Percentiles rank a stretch among this genome's conserved stretches.
phyloP scores from a whole-genome alignment of 2,113 vertebrate genomes.

The Psilopsiagon aurifrons region DNA sequence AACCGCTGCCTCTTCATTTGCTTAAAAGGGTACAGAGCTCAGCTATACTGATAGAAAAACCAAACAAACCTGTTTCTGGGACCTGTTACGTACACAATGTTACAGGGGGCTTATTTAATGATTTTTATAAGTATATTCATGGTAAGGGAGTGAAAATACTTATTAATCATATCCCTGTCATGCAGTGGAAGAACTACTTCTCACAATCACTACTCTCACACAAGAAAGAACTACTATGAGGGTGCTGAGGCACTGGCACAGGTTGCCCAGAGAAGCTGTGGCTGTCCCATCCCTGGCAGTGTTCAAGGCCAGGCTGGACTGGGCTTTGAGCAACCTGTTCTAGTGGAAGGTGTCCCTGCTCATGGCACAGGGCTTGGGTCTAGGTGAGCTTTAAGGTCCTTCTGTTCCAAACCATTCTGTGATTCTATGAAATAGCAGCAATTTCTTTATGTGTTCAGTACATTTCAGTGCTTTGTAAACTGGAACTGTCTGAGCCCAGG shows the following conservation, averaged over 20 bases:
- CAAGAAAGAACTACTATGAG: background rate
- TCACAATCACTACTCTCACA: background rate
- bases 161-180: background rate
- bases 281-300: background rate
- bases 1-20: background rate
- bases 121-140: background rate
- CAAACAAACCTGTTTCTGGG: background rate
- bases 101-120: accelerated
- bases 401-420: background rate
- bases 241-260: background rate
- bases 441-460: background rate
- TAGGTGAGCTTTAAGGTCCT: background rate
- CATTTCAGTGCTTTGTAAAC: background rate
- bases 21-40: background rate
- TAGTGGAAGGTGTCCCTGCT: background rate
- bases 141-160: background rate
- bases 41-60: accelerated
- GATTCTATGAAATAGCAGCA: background rate
- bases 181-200: background rate
- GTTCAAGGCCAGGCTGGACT: background rate
- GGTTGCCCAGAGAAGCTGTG: background rate
- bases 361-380: background rate
- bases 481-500: background rate
- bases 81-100: background rate
- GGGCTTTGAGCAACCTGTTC: background rate